These are phyloP conservation scores for Discoglossus pictus DNA, from an alignment of 2,797 vertebrate genomes.

Conservation along the genomic window DNA sequence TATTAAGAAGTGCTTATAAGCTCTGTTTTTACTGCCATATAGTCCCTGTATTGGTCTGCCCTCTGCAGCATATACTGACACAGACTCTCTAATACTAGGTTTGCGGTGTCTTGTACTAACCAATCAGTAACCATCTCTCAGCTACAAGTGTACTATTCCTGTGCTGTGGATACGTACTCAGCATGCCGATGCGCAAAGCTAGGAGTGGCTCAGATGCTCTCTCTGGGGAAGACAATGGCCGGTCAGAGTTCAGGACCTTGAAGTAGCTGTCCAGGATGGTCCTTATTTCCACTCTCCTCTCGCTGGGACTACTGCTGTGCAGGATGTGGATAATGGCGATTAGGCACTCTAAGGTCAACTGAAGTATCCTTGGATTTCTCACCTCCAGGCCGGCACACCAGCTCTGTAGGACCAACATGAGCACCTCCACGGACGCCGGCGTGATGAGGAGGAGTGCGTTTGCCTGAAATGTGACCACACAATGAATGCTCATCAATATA, in stretches of 20 bases:
- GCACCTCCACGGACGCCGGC: slow-evolving; percentile 73
- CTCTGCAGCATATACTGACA: too few relatives aligned
- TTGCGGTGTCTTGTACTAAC: too few relatives aligned
- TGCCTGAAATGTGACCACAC: slow-evolving; percentile 66
- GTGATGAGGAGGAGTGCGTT: slow-evolving; percentile 85
- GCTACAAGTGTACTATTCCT: too few relatives aligned
- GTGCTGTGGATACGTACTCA: slow-evolving; percentile 78
- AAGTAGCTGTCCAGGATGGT: slow-evolving; percentile 86
- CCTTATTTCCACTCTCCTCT: slow-evolving; percentile 80
- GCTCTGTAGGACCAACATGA: slow-evolving; percentile 78
- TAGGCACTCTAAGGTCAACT: slow-evolving; percentile 72
- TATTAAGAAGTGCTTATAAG: too few relatives aligned
- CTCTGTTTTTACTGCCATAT: too few relatives aligned
- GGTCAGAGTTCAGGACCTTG: slow-evolving; percentile 86
- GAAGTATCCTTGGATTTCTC: slow-evolving; percentile 63
- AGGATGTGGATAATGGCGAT: slow-evolving; percentile 85
- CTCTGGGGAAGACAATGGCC: slow-evolving; percentile 59
- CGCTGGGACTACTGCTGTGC: slow-evolving; percentile 78
- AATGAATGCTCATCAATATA: too few relatives aligned
- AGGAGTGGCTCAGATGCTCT: slow-evolving; percentile 69
- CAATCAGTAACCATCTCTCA: too few relatives aligned
- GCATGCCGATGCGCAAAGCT: slow-evolving; percentile 83
- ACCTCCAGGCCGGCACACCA: slow-evolving; percentile 63
- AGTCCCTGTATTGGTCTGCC: too few relatives aligned
- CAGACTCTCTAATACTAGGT: too few relatives aligned